Evolutionary conservation across 2,888 invertebrate species (phyloP).

Genomic region (Thereva nobilitata): DNA sequence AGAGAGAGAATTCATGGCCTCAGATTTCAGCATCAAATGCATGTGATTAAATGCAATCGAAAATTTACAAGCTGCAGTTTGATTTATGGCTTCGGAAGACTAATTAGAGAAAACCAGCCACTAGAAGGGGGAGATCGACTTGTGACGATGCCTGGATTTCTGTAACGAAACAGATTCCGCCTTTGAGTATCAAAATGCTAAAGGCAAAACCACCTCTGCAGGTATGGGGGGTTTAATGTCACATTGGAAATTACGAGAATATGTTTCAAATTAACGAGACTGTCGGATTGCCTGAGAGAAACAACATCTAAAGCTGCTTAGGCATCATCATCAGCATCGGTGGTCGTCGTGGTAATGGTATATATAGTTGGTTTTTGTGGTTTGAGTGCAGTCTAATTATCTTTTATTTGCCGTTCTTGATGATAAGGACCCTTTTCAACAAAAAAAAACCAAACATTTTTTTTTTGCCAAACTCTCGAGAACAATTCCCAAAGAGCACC

Average conservation of each 20-base stretch:
- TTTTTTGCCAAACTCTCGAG: slow-evolving; percentile 39
- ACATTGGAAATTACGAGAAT: slow-evolving; percentile 13
- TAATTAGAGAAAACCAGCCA: slow-evolving; percentile 24
- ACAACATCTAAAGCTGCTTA: neutral
- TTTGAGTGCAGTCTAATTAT: slow-evolving; percentile 45
- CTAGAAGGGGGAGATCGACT: slow-evolving; percentile 3
- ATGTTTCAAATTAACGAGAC: slow-evolving; percentile 22
- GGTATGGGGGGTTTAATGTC: slow-evolving; percentile 7
- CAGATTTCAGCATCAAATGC: slow-evolving; percentile 35
- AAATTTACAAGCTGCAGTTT: slow-evolving; percentile 41
- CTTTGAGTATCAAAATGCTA: slow-evolving; percentile 22
- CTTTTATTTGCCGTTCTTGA: slow-evolving; percentile 46
- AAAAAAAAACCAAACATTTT: slow-evolving; percentile 3
- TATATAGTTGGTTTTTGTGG: slow-evolving; percentile 36
- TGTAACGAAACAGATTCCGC: slow-evolving; percentile 8
- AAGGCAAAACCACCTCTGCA: slow-evolving; percentile 3
- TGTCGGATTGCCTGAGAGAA: slow-evolving; percentile 11
- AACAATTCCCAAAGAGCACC: slow-evolving; percentile 45
- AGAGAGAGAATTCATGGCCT: slow-evolving; percentile 2
- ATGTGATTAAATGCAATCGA: slow-evolving; percentile 42
- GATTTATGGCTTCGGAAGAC: slow-evolving; percentile 43
- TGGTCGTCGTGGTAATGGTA: neutral
- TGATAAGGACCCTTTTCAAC: slow-evolving; percentile 43
- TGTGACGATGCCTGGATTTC: slow-evolving; percentile 23
- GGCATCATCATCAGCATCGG: no score